Evolutionary conservation across 1,140 invertebrate genomes (phyloP), one percentile per base, ranked within the genome.

Genomic region (Drepana arcuata): DNA sequence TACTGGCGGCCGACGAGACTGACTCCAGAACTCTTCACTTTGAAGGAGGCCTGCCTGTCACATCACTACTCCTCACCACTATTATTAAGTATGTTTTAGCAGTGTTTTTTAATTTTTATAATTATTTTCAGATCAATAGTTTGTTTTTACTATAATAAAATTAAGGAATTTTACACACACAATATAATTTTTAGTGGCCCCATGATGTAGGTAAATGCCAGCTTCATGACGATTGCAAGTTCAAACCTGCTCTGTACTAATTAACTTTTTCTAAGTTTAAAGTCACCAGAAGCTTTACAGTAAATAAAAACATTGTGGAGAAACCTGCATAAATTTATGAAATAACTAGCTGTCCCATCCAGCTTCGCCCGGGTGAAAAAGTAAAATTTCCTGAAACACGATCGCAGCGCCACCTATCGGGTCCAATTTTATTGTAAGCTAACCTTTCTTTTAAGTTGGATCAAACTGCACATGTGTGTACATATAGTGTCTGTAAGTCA

Each of bases 1-100:
- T 98, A 48, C 91, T 95, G 7, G 95, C 98, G 73, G 96, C 96
- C 16, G 96, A 99, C 86, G 96, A 98, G 88, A 91, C 97, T 13
- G 93, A 98, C 84, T 91, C 92, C 6, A 89, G 90, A 59, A 90
- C 92, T 48, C 84, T 97, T 23, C 92, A 98, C 83, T 98, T 96
- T 83, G 97, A 98, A 84, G 96, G 96, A 23, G 96, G 96, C 4
- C 84, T 90, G 10, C 85, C 85, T n/a, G 84, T 83, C 30, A 87
- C 86, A 0, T 78, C 86, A 0, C 36, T 83, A 14, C 51, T 87
- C 14, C 68, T 88, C 0, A 75, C 79, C 12, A 83, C 84, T 30
- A 84, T 86, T 0, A 36, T 67, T 3, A 77, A 72, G 83, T 83
- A 41, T 33, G 6, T 26, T 3, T 7, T 2, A 6, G n/a, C 24